A percentile compares a stretch with the other conserved stretches of the same genome.
phyloP scores from a whole-genome alignment of 1,140 invertebrate genomes.

The Aphelinus certus region DNA sequence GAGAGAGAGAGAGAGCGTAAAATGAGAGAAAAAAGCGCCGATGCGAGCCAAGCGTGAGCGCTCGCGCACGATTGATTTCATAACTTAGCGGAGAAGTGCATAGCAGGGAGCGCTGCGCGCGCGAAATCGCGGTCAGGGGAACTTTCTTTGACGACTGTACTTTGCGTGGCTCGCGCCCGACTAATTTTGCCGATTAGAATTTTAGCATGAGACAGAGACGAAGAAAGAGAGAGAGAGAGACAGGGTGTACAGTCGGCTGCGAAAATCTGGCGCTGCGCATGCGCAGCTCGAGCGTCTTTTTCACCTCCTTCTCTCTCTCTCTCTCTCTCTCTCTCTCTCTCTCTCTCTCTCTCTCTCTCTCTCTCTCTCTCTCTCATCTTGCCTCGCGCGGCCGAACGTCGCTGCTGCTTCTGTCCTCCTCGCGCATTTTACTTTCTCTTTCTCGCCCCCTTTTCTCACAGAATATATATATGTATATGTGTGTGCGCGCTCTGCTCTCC shows the following conservation, averaged over 20 bases:
- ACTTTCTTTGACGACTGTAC: constrained; percentile 53
- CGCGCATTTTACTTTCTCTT: constrained; percentile 6
- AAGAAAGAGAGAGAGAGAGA: too few relatives aligned
- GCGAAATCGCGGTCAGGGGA: constrained; percentile 54
- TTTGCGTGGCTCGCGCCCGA: constrained; percentile 30
- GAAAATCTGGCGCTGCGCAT: constrained; percentile 35
- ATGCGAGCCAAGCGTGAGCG: neutral
- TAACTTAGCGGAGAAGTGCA: constrained; percentile 50
- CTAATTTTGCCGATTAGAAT: constrained; percentile 63
- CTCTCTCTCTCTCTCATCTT: neutral
- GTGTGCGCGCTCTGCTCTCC: too few relatives aligned
- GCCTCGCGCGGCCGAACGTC: too few relatives aligned
- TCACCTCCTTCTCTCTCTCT: neutral
- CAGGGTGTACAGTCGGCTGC: constrained; percentile 44
- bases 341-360: neutral
- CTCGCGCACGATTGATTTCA: constrained; percentile 56
- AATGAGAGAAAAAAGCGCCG: neutral
- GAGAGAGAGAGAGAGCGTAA: neutral
- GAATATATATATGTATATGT: too few relatives aligned
- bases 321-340: neutral
- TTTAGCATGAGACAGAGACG: constrained; percentile 46
- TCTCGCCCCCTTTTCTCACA: neutral
- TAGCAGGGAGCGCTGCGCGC: constrained; percentile 18
- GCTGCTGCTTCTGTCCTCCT: too few relatives aligned
- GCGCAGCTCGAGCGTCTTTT: constrained; percentile 15